Percentiles rank a stretch among this genome's conserved stretches.
Conservation (phyloP, 92 coral and sea anemone genomes). For the Palythoa caribaeorum region DNA sequence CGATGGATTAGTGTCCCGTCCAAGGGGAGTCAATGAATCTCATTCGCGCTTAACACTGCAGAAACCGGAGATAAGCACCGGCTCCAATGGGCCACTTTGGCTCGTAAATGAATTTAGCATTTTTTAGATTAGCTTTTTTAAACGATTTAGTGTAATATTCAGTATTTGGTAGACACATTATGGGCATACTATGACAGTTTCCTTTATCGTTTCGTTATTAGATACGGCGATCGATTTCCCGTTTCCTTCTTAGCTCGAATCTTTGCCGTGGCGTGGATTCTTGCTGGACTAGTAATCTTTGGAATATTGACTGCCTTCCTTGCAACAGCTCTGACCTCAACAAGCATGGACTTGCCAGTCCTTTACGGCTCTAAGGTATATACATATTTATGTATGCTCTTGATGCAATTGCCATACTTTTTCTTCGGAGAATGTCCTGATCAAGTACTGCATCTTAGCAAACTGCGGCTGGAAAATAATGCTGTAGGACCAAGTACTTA, state of each 20-base stretch:
- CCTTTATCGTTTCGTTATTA: background rate
- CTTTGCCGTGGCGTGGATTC: conserved; percentile 37
- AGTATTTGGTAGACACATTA: background rate
- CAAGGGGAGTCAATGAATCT: no score
- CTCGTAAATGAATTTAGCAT: no score
- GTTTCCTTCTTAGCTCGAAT: conserved; percentile 28
- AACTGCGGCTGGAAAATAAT: no score
- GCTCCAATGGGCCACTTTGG: no score
- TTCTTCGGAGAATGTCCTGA: background rate
- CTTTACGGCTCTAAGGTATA: conserved; percentile 19
- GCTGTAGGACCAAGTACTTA: no score
- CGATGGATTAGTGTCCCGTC: no score
- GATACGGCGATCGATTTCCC: conserved; percentile 38
- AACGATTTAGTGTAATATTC: background rate
- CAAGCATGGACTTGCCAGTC: conserved; percentile 27
- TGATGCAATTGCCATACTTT: background rate
- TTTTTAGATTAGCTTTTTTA: no score
- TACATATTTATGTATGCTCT: background rate
- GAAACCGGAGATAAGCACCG: no score
- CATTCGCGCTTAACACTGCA: no score
- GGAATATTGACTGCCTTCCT: conserved; percentile 24
- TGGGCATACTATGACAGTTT: background rate
- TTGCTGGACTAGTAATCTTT: conserved; percentile 29
- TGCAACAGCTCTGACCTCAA: conserved; percentile 36
- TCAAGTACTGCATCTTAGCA: background rate